phyloP scores from a whole-genome alignment of 2,797 vertebrate species.

The Tamandua tetradactyla region DNA sequence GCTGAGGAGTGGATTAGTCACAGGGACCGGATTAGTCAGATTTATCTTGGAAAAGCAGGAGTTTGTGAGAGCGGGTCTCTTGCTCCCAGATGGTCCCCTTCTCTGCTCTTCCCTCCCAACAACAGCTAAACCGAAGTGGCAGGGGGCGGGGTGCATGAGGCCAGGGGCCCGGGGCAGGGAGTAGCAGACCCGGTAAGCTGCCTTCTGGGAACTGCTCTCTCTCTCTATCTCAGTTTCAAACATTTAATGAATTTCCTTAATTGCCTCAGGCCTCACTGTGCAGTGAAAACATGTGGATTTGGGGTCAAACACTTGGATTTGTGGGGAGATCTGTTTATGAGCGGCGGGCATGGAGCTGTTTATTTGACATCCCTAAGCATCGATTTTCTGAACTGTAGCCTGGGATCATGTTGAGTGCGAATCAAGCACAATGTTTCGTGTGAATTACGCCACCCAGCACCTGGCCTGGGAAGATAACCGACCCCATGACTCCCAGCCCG shows the following conservation, averaged over 20 bases:
- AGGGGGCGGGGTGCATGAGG: not conserved
- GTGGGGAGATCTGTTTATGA: not conserved
- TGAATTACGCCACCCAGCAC: fast-evolving
- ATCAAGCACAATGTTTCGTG: fast-evolving
- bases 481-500: not conserved
- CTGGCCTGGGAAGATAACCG: not conserved
- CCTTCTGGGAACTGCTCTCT: not conserved
- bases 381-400: not conserved
- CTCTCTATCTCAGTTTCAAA: not conserved
- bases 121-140: not conserved
- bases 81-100: not conserved
- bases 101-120: not conserved
- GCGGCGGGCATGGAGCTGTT: fast-evolving
- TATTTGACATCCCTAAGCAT: not conserved
- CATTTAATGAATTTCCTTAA: conserved; percentile 36
- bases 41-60: conserved; percentile 7
- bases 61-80: not conserved
- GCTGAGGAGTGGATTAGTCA: conserved; percentile 53
- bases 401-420: not conserved
- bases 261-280: not conserved
- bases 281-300: not conserved
- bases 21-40: conserved; percentile 62
- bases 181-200: not conserved
- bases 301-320: not conserved
- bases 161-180: not conserved